Percentiles rank a stretch among this genome's conserved stretches.
Evolutionary conservation across 2,888 invertebrate genomes (phyloP).

Genomic region (Hylaea fasciaria): DNA sequence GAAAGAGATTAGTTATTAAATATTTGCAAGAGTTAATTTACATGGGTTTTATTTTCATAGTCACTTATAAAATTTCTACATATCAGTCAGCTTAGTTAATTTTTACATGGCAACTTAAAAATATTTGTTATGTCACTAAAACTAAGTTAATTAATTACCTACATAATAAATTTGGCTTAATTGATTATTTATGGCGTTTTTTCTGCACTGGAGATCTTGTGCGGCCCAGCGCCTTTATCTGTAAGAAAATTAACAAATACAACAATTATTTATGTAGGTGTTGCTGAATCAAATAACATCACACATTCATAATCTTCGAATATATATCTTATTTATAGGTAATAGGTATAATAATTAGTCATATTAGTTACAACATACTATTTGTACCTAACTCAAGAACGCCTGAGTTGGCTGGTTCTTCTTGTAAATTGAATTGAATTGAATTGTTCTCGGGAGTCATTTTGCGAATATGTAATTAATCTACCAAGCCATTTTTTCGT

Average conservation of each 20-base stretch:
- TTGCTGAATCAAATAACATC: no score
- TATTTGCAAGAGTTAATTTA: conserved; percentile 84
- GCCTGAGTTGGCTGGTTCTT: no score
- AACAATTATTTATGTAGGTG: no score
- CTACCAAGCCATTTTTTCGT: no score
- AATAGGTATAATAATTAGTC: no score
- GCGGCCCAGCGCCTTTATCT: conserved; percentile 86
- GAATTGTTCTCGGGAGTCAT: no score
- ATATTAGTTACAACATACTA: no score
- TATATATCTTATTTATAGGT: no score
- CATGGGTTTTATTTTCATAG: conserved; percentile 58
- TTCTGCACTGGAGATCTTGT: conserved; percentile 73
- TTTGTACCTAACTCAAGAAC: no score
- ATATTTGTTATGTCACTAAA: conserved; percentile 51
- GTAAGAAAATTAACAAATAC: conserved; percentile 42
- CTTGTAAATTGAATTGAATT: no score
- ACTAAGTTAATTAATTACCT: conserved; percentile 46
- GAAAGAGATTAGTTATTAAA: conserved; percentile 86
- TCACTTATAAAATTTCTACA: conserved; percentile 48
- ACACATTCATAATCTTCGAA: no score
- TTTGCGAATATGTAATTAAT: no score
- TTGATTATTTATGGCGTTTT: conserved; percentile 45
- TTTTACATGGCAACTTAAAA: conserved; percentile 55
- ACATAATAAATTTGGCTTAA: conserved; percentile 57
- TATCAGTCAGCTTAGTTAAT: conserved; percentile 62